A percentile compares a stretch with the other conserved stretches of the same genome.
Evolutionary conservation across 2,888 invertebrate genomes (phyloP).

Genomic region (Agrochola litura): DNA sequence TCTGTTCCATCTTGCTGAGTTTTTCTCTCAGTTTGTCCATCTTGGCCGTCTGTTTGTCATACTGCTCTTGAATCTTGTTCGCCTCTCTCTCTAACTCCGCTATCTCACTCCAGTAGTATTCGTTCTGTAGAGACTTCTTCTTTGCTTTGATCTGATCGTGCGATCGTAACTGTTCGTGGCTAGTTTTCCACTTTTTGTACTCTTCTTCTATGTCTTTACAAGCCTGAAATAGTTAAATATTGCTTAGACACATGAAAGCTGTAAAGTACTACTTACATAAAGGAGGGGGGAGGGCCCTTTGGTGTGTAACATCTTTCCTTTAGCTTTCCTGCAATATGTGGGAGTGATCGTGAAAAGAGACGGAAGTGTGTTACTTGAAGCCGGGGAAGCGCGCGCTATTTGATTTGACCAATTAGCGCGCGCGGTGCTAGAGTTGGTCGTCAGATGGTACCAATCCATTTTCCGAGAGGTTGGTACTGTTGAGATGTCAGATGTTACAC

Average conservation of each 20-base stretch:
- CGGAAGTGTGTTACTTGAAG: too few relatives aligned
- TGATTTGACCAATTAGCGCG: too few relatives aligned
- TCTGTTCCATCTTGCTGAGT: constrained; percentile 79
- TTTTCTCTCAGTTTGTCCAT: constrained; percentile 81
- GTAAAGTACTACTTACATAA: background rate
- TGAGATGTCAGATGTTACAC: too few relatives aligned
- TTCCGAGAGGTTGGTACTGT: too few relatives aligned
- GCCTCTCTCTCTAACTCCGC: constrained; percentile 80
- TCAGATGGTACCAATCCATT: too few relatives aligned
- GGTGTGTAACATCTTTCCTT: too few relatives aligned
- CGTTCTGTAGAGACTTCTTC: constrained; percentile 87
- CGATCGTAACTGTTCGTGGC: constrained; percentile 89
- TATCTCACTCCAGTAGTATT: constrained; percentile 90
- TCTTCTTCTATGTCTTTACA: constrained; percentile 84
- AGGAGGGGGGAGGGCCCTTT: too few relatives aligned
- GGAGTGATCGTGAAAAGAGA: too few relatives aligned
- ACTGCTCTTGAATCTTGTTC: constrained; percentile 81
- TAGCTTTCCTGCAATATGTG: too few relatives aligned
- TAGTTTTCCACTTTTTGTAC: constrained; percentile 88
- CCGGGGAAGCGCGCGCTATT: too few relatives aligned
- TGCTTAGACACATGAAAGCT: background rate
- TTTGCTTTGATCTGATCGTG: constrained; percentile 88
- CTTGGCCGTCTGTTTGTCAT: constrained; percentile 84
- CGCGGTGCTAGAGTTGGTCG: too few relatives aligned
- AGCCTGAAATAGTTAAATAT: constrained; percentile 70